Percentiles rank a stretch among this genome's conserved stretches.
Conservation (phyloP, 2,797 vertebrate genomes). For the Buceros bicornis region DNA sequence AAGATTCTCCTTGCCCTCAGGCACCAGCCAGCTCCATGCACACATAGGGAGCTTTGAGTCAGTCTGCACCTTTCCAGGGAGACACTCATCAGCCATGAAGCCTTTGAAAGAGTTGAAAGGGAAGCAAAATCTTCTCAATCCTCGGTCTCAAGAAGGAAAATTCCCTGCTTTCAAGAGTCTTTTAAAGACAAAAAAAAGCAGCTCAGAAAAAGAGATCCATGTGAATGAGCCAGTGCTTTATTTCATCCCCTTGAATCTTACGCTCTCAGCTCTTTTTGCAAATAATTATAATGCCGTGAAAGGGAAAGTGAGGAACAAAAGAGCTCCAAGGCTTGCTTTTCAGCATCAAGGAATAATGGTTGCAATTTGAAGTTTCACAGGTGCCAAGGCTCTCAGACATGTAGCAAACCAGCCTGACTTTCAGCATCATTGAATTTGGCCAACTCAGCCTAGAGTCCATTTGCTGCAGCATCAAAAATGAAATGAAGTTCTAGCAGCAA, state of each 20-base stretch:
- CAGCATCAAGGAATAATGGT: not conserved
- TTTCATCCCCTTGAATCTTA: not conserved
- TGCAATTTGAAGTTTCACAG: not conserved
- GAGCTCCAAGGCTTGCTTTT: not conserved
- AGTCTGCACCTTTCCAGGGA: not conserved
- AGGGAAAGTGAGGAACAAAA: not conserved
- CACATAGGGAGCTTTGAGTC: not conserved
- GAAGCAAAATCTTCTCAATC: not conserved
- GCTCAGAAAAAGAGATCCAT: not conserved
- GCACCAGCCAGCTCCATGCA: not conserved
- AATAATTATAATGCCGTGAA: not conserved
- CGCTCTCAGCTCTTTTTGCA: not conserved
- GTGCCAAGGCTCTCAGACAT: not conserved
- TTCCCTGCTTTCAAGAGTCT: not conserved
- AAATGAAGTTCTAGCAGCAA: constrained; percentile 29
- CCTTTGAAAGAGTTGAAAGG: not conserved
- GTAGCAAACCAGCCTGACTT: not conserved
- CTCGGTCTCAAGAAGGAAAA: not conserved
- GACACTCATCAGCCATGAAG: not conserved
- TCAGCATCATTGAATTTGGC: constrained; percentile 36
- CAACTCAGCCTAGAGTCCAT: constrained; percentile 12
- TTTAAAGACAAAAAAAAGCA: not conserved
- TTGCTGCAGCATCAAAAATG: constrained; percentile 33
- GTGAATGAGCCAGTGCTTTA: not conserved
- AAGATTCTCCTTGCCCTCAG: not conserved